Evolutionary conservation across 2,797 vertebrate species (phyloP).

Genomic region (Megaceryle alcyon): DNA sequence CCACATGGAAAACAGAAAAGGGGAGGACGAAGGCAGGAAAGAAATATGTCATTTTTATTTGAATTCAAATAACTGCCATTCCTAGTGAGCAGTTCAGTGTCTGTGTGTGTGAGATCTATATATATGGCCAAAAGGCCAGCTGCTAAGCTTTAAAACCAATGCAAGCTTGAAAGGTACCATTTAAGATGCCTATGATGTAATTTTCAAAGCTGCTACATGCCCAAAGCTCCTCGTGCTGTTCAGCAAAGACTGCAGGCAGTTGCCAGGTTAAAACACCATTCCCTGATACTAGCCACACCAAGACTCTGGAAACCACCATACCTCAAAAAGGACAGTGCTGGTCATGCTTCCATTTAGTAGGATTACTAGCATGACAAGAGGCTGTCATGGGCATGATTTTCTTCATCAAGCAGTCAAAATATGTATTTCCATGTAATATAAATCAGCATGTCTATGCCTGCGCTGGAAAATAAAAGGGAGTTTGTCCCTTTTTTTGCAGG

Average conservation of each 20-base stretch:
- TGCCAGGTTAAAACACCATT: background rate
- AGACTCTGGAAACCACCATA: background rate
- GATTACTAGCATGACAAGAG: background rate
- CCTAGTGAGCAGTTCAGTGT: background rate
- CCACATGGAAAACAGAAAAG: background rate
- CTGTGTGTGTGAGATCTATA: background rate
- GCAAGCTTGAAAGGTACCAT: background rate
- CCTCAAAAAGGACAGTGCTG: background rate
- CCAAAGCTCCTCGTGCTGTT: background rate
- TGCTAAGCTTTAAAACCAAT: constrained; percentile 32
- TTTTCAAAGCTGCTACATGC: constrained; percentile 45
- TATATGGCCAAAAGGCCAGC: background rate
- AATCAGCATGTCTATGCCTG: background rate
- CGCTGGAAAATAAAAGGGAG: background rate
- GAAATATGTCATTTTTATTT: background rate
- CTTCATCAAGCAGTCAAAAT: constrained; percentile 54
- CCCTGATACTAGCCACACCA: background rate
- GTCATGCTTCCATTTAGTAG: background rate
- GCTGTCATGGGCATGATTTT: background rate
- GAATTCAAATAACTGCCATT: background rate
- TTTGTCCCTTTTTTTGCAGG: background rate
- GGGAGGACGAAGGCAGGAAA: background rate
- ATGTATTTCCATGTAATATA: background rate
- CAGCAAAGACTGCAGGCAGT: background rate
- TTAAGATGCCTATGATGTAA: constrained; percentile 19